Percentiles rank a stretch among this genome's conserved stretches.
Conservation (phyloP, 2,113 vertebrate genomes). For the Theropithecus gelada region DNA sequence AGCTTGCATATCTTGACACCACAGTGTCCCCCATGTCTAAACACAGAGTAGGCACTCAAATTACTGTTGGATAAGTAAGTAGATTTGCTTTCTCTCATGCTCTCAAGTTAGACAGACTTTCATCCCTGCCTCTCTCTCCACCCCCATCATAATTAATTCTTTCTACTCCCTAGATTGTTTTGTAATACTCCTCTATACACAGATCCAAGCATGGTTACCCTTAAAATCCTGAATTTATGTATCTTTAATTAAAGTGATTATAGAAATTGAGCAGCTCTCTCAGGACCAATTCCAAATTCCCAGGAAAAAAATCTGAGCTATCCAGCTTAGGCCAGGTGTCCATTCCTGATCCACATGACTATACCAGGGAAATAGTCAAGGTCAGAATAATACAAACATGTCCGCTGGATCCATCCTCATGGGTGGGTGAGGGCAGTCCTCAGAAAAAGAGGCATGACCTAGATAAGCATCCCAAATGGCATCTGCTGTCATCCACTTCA, state of each 20-base stretch:
- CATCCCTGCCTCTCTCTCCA: not conserved
- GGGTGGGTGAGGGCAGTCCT: not conserved
- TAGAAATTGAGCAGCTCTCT: not conserved
- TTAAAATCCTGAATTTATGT: conserved; percentile 13
- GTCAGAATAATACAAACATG: not conserved
- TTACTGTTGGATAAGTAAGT: not conserved
- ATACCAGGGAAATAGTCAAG: not conserved
- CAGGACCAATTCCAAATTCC: conserved; percentile 41
- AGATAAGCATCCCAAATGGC: not conserved
- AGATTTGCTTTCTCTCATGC: not conserved
- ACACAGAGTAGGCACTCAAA: not conserved
- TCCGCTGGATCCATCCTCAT: not conserved
- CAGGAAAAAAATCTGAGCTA: not conserved
- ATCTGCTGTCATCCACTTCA: not conserved
- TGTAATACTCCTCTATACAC: not conserved
- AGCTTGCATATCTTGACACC: not conserved
- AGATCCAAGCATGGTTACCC: not conserved
- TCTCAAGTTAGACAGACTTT: not conserved
- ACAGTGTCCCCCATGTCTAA: not conserved
- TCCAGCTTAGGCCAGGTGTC: not conserved
- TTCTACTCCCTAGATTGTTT: conserved; percentile 1
- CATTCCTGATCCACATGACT: not conserved
- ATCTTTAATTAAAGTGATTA: conserved; percentile 52
- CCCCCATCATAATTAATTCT: not conserved
- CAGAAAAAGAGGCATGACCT: not conserved